A percentile compares a stretch with the other conserved stretches of the same genome.
These are phyloP conservation scores for Orcinus orca DNA, from an alignment of 2,113 vertebrate genomes.

Conservation along the genomic window DNA sequence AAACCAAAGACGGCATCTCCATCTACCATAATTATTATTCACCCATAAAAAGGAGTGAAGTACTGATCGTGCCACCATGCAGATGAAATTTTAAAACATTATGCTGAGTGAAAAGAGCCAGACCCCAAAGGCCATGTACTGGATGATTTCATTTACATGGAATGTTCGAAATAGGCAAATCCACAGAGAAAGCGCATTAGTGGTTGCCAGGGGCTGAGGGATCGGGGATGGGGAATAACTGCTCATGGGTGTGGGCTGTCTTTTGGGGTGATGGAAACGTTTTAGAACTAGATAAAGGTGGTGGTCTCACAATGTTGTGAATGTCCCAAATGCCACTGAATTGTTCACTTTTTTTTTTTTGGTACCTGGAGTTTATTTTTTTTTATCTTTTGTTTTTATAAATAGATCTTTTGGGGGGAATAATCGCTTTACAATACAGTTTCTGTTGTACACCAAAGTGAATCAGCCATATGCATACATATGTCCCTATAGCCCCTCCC, in stretches of 20 bases:
- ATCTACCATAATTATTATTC: rapidly evolving
- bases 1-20: not conserved
- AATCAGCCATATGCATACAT: no score
- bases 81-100: not conserved
- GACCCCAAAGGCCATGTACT: rapidly evolving
- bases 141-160: rapidly evolving
- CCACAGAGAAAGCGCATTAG: rapidly evolving
- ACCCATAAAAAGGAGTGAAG: not conserved
- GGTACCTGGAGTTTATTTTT: no score
- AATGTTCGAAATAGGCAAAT: not conserved
- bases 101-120: not conserved
- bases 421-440: no score
- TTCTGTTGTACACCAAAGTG: no score
- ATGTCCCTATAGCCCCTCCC: no score
- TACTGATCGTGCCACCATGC: rapidly evolving
- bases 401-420: no score
- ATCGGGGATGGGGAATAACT: rapidly evolving
- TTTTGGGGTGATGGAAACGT: no score
- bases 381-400: no score
- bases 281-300: not conserved
- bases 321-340: not conserved
- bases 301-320: rapidly evolving
- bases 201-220: not conserved
- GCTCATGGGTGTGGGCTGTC: not conserved
- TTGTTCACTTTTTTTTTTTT: no score